Evolutionary conservation across 2,888 invertebrate species (phyloP).

Genomic region (Germaria angustata): DNA sequence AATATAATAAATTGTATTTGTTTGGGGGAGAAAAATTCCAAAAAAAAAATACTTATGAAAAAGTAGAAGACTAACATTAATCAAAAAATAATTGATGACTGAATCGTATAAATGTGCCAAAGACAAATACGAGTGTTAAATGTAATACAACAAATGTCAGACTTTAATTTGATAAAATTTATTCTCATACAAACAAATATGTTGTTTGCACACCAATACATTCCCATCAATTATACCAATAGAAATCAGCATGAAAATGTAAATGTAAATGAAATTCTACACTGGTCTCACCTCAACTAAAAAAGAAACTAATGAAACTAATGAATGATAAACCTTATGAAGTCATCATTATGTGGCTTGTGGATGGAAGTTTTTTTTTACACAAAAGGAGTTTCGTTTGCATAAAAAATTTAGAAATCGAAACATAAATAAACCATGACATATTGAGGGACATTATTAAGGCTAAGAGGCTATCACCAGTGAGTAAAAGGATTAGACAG

Average conservation of each 20-base stretch:
- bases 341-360: not conserved
- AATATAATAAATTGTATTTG: too few species aligned
- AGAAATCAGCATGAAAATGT: not conserved
- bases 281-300: not conserved
- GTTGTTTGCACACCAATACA: not conserved
- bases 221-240: not conserved
- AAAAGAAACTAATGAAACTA: too few species aligned
- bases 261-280: not conserved
- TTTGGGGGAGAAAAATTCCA: too few species aligned
- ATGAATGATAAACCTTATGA: not conserved
- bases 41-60: too few species aligned
- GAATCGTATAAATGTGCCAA: conserved; percentile 13
- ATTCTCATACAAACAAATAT: not conserved
- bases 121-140: conserved; percentile 15
- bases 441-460: conserved; percentile 1
- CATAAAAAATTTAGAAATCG: not conserved
- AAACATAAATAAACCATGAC: conserved; percentile 7
- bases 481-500: too few species aligned
- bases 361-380: not conserved
- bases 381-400: not conserved
- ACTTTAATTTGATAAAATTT: conserved; percentile 25
- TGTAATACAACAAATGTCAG: conserved; percentile 31
- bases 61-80: conserved; percentile 13
- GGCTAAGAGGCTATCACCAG: too few species aligned
- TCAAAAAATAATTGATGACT: conserved; percentile 40